Base-by-base conservation (phyloP, 2,113 vertebrate species). In the Gavialis gangeticus region DNA sequence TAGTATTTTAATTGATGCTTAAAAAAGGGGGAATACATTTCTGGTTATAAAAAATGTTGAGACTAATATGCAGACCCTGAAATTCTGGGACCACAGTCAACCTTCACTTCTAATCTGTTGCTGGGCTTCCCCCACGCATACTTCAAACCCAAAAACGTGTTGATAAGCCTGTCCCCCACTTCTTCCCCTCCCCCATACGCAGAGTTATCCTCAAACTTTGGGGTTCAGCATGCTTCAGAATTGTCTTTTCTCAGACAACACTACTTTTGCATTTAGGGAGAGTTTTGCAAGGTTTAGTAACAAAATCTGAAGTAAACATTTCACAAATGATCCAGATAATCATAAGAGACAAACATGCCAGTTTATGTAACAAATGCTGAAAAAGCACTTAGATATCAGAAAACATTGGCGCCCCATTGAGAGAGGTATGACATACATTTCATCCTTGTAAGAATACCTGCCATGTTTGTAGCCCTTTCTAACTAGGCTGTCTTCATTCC, bases 1-100 rank as follows among this genome's bases (percentile, higher is more conserved):
- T 91, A 93, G 92, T 92, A 92, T 97, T 96, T 94, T 93, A 96
- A 92, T 88, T 93, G 90, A 58, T 80, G 71, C 89, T 96, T 66
- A 15, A 88, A 93, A 64, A 80, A 78, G 24, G 69, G 67, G 59
- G 62, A 82, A 81, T 62, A 88, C 96, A 75, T 57, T 69, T n/a
- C 62, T 79, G 81, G 66, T 84, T 89, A 88, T 9, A 69, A 34
- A 13, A 9, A 34, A 34, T 69, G 34, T 37, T 91, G 88, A 75
- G 79, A 37, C 73, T 85, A 67, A n/a, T 21, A 16, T 76, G 90
- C 59, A 54, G 82, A 34, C n/a, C n/a, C n/a, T 24, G 62, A 83
- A 24, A 57, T 22, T 54, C 54, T 91, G 37, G 21, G 62, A 11
- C 9, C n/a, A 2, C 15, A 14, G 16, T 75, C 59, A 85, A 56